Conservation (phyloP, 2,113 vertebrate species). For the Salvelinus alpinus region DNA sequence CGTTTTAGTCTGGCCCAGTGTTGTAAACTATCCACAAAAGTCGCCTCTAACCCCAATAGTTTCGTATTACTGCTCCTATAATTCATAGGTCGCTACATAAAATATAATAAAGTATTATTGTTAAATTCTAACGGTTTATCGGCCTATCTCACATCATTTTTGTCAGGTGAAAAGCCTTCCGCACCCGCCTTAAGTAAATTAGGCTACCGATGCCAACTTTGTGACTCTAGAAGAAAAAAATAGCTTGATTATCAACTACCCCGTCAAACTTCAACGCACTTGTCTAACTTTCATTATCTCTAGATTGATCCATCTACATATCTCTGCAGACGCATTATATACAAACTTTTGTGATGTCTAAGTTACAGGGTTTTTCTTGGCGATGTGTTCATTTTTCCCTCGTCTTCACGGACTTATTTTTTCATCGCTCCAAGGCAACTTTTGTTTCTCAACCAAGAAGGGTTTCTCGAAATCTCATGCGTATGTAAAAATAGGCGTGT, state of each 20-base stretch:
- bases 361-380: not conserved
- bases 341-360: not conserved
- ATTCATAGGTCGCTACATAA: not conserved
- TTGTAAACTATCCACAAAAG: too few species aligned
- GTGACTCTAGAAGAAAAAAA: conserved; percentile 10
- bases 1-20: too few species aligned
- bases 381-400: conserved; percentile 11
- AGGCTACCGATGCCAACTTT: conserved; percentile 41
- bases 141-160: not conserved
- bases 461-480: conserved; percentile 31
- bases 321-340: not conserved
- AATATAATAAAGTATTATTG: not conserved
- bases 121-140: not conserved
- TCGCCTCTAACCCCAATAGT: not conserved
- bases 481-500: conserved; percentile 41
- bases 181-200: conserved; percentile 45
- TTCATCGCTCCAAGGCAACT: conserved; percentile 47
- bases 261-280: not conserved
- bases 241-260: not conserved
- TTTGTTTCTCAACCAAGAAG: conserved; percentile 38
- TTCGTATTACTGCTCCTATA: not conserved
- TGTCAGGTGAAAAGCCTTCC: conserved; percentile 28
- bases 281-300: not conserved
- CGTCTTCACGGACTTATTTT: conserved; percentile 18
- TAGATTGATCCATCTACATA: not conserved